phyloP scores from a whole-genome alignment of 2,888 invertebrate species.

The Leucania comma region DNA sequence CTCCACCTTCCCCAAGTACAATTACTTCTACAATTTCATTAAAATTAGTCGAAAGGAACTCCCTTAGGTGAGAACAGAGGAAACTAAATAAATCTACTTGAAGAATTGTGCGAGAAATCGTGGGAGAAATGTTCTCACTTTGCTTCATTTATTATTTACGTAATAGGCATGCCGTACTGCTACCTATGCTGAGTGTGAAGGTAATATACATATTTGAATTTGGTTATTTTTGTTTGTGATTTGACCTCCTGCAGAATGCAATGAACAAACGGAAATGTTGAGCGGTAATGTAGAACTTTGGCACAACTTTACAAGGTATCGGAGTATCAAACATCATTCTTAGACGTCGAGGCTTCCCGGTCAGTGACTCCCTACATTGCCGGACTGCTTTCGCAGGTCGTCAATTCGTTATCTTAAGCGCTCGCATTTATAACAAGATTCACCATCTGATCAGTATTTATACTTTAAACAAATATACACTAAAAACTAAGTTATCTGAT shows the following conservation, averaged over 20 bases:
- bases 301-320: background rate
- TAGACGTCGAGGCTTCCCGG: no score
- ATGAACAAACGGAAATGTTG: background rate
- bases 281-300: background rate
- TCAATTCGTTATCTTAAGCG: no score
- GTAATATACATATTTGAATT: background rate
- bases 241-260: background rate
- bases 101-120: slow-evolving; percentile 43
- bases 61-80: slow-evolving; percentile 19
- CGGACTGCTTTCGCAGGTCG: no score
- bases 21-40: slow-evolving; percentile 52
- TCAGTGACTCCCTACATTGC: no score
- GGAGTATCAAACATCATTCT: no score
- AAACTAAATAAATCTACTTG: slow-evolving; percentile 53
- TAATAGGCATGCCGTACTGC: slow-evolving; percentile 21
- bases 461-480: no score
- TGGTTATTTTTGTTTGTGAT: background rate
- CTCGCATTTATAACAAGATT: no score
- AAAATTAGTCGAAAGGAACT: slow-evolving; percentile 43
- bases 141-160: slow-evolving; percentile 54
- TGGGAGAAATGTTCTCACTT: slow-evolving; percentile 36
- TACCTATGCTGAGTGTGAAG: background rate
- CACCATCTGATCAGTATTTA: no score
- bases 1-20: slow-evolving; percentile 11
- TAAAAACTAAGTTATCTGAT: no score